Evolutionary conservation across 2,113 vertebrate genomes (phyloP).

Genomic region (Columbina picui): DNA sequence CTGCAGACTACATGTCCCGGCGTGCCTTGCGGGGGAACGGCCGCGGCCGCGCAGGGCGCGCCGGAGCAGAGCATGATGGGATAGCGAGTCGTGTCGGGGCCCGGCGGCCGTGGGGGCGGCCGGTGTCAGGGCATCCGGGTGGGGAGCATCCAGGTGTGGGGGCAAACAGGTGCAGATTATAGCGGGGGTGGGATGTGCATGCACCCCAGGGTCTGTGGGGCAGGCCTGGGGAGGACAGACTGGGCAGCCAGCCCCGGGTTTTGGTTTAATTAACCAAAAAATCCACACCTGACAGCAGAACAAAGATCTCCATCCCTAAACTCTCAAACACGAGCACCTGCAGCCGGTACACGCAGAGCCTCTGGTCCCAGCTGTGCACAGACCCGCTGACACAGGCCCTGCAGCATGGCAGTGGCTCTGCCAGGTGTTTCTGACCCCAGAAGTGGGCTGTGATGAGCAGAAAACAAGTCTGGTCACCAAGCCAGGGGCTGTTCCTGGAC

Average conservation of each 20-base stretch:
- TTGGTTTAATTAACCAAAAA: background rate
- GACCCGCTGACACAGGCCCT: background rate
- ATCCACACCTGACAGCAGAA: background rate
- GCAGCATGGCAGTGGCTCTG: background rate
- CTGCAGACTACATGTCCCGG: background rate
- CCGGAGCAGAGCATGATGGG: background rate
- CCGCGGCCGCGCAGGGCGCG: background rate
- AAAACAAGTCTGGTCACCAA: background rate
- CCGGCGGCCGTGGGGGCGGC: background rate
- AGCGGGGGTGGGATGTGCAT: too few relatives aligned
- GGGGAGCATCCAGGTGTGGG: background rate
- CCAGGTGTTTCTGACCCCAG: background rate
- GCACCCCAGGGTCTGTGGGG: too few relatives aligned
- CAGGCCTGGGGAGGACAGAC: too few relatives aligned
- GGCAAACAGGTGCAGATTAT: too few relatives aligned
- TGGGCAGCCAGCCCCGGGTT: too few relatives aligned
- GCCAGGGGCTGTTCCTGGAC: background rate
- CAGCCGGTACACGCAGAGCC: background rate
- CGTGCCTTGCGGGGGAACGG: background rate
- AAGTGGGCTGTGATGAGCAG: background rate
- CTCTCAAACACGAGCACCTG: background rate
- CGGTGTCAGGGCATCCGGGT: too few relatives aligned
- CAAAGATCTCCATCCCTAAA: background rate
- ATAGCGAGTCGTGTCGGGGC: background rate
- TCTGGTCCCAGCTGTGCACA: accelerated